Percentiles rank a stretch among this genome's conserved stretches.
Evolutionary conservation across 2,113 vertebrate species (phyloP).

Genomic region (Scatophagus argus): DNA sequence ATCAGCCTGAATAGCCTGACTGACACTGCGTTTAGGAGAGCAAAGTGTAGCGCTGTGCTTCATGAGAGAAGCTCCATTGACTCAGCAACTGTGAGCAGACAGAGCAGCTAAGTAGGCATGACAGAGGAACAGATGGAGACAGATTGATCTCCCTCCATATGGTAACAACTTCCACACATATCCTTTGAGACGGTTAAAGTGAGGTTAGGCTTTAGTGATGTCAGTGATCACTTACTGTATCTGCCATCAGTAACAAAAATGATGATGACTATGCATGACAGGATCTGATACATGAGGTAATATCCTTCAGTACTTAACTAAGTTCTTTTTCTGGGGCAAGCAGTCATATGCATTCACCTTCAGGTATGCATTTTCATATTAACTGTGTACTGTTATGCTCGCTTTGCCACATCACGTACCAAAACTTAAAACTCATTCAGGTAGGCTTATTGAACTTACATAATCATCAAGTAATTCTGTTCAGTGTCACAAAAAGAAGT

Average conservation of each 20-base stretch:
- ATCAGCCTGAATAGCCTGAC: background rate
- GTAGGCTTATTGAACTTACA: background rate
- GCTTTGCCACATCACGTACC: background rate
- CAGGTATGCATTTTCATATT: background rate
- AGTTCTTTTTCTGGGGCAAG: background rate
- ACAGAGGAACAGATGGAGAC: conserved; percentile 34
- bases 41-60: background rate
- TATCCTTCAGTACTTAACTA: background rate
- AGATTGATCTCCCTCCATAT: conserved; percentile 40
- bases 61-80: conserved; percentile 35
- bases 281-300: background rate
- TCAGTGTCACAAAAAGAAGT: background rate
- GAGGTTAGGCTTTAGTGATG: conserved; percentile 28
- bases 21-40: background rate
- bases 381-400: background rate
- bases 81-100: conserved; percentile 38
- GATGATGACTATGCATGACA: background rate
- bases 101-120: conserved; percentile 34
- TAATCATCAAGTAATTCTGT: background rate
- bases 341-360: background rate
- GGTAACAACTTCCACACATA: conserved; percentile 28
- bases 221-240: conserved; percentile 40
- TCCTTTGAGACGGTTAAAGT: conserved; percentile 27
- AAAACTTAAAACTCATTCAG: background rate
- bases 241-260: conserved; percentile 18